Conservation (phyloP, 2,113 vertebrate species). For the Sorex fumeus region DNA sequence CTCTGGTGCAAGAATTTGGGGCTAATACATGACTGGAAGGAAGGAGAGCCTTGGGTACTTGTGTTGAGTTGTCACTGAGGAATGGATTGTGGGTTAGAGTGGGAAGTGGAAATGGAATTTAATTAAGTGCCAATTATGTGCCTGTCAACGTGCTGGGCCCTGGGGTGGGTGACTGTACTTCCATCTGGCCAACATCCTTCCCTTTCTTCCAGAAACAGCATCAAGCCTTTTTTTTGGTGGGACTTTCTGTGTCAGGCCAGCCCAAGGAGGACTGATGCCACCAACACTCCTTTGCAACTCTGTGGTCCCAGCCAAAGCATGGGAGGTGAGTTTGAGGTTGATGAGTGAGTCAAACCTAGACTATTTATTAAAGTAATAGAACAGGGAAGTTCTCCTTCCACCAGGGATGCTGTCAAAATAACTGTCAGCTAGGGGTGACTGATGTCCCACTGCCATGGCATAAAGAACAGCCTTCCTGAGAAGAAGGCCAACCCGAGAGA, state of each 20-base stretch:
- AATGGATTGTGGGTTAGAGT: neutral
- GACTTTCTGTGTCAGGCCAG: neutral
- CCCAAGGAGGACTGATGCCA: neutral
- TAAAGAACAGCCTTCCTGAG: constrained; percentile 3
- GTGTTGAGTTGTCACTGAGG: neutral
- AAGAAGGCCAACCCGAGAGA: constrained; percentile 13
- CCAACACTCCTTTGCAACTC: neutral
- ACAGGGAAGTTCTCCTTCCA: constrained; percentile 4
- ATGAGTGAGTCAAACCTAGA: neutral
- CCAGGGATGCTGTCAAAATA: neutral
- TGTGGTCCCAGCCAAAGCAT: neutral
- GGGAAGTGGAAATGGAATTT: neutral
- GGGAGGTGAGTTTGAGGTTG: neutral
- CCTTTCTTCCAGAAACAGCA: constrained; percentile 53
- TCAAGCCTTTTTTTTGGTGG: neutral
- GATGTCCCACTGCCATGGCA: neutral
- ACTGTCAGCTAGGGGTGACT: neutral
- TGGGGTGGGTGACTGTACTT: neutral
- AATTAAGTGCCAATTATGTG: neutral
- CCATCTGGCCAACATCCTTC: neutral
- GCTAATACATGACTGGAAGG: neutral
- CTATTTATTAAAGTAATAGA: neutral
- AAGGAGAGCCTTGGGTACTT: neutral
- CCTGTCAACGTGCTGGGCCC: neutral
- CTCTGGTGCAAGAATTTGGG: neutral